Evolutionary conservation across 2,797 vertebrate genomes (phyloP), one percentile per base, ranked within the genome.

Genomic region (Buphagus erythrorhynchus): DNA sequence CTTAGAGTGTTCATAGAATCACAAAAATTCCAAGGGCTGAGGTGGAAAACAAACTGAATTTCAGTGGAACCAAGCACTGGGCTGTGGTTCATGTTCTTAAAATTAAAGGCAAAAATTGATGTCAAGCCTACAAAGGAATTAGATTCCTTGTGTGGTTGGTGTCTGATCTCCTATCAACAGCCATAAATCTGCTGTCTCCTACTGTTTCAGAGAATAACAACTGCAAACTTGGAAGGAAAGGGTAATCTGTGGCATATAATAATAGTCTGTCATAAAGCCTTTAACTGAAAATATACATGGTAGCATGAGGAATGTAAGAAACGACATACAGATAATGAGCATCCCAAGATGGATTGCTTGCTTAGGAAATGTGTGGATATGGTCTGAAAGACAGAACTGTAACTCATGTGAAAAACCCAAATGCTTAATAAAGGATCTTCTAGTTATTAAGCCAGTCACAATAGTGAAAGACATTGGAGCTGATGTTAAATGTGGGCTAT

Each of bases 81-180:
- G 40, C 15, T 40, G 40, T 40, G 40, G 15, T 40, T 40, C 40
- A 40, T 40, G 15, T 40, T 40, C 40, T 40, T 40, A 40, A 40
- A 40, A 16, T 40, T 40, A 40, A 40, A 40, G 40, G 40, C 40
- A 40, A 40, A 40, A 40, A 40, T 40, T 40, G 26, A 86, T 94
- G 86, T 90, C 73, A 90, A 91, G 52, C 84, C 90, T 90, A 58
- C 66, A 84, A 71, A 93, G 86, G 84, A 95, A 77, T 95, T 91
- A 72, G 54, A 84, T 93, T 91, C 86, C 86, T 95, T 97, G 68
- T 95, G 84, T 86, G 79, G 55, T 43, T 92, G 92, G 38, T 80
- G 90, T 92, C 86, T 95, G 90, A 88, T 96, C 88, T 96, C 66
- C 69, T 88, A 74, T 96, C 88, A 88, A 79, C 62, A 62, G 88